Base-by-base conservation (phyloP, 2,113 vertebrate genomes). In the Hystrix cristata region DNA sequence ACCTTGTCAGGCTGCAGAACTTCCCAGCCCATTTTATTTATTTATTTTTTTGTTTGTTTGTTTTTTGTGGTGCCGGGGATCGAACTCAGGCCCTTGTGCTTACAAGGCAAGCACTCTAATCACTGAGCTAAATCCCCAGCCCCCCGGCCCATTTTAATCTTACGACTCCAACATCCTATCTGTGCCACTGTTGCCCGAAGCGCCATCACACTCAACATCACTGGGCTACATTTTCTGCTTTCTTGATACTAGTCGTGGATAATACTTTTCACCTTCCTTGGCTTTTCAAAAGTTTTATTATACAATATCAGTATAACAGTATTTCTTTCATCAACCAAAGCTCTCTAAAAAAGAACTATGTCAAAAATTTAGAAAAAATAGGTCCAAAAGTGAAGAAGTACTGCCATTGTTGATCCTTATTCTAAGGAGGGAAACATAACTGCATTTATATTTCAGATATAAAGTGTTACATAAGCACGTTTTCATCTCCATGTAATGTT, bases 401-500 rank as follows among this genome's bases (percentile, higher is more conserved):
- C 9, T 82, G 15, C 55, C 23, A 92, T 31, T 46, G 31, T 3
- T 21, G 19, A 64, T n/a, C 59, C 6, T 69, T 87, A 55, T 64
- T 72, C 76, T 64, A 80, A 74, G 71, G 18, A 57, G 7, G 11
- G 3, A 25, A 16, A 72, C 48, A 13, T 79, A n/a, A 64, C 18
- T 79, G 13, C 27, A 83, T 81, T 76, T 93, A 51, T 82, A 90
- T 57, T 80, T 94, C 51, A 87, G 59, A 79, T 55, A 38, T 2
- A 80, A 92, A 64, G 27, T 82, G 23, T 78, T 64, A 87, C 1
- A 0, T 88, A 62, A 86, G 51, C 27, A 86, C 60, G 76, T 71
- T 72, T 29, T 79, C 46, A 86, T 55, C 38, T 89, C 89, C 14
- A 48, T 89, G 3, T 80, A 95, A 55, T 91, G 46, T 93, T 82